Percentiles rank a stretch among this genome's conserved stretches.
These are phyloP conservation scores for Heterotilapia buettikoferi DNA, from an alignment of 2,113 vertebrate genomes.

Conservation along the genomic window DNA sequence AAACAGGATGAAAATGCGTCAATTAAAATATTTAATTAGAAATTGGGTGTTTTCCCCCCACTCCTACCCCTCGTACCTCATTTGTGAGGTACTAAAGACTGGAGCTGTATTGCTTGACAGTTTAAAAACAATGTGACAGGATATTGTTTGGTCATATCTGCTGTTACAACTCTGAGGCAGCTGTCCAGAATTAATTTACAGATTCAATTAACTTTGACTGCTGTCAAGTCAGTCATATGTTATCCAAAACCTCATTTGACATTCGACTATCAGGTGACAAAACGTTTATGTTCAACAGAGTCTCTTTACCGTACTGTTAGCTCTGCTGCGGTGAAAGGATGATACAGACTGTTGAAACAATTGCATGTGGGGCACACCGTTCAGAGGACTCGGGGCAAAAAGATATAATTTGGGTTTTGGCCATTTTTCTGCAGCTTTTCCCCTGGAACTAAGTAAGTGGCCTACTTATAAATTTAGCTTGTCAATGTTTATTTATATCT, in stretches of 20 bases:
- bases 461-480: background rate
- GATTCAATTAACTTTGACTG: background rate
- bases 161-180: background rate
- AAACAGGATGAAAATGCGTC: too few species aligned
- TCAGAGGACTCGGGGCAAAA: background rate
- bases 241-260: background rate
- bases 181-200: background rate
- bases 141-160: background rate
- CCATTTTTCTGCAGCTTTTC: background rate
- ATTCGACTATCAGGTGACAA: background rate
- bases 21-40: background rate
- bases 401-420: background rate
- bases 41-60: background rate
- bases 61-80: background rate
- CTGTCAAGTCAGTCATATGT: background rate
- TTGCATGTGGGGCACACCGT: background rate
- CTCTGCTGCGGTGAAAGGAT: background rate
- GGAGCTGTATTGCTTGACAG: background rate
- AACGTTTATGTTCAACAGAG: background rate
- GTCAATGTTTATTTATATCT: constrained; percentile 32
- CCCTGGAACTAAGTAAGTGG: constrained; percentile 3
- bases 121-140: background rate
- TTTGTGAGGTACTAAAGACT: background rate
- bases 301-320: background rate
- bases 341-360: background rate